Evolutionary conservation across 2,113 vertebrate genomes (phyloP).

Genomic region (Elachura formosa): DNA sequence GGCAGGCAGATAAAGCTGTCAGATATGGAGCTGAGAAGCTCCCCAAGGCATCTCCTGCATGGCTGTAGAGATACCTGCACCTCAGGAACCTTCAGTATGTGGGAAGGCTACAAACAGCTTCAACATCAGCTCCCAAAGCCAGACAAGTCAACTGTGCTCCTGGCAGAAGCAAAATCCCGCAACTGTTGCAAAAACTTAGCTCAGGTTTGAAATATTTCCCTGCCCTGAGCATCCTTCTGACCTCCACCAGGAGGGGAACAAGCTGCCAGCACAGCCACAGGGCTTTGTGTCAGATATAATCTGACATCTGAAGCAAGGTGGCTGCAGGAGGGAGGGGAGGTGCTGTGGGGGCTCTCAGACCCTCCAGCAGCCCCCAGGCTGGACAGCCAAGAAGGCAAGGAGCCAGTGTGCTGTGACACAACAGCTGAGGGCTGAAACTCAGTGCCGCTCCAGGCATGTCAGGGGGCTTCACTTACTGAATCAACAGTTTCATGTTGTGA

Average conservation of each 20-base stretch:
- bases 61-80: not conserved
- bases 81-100: rapidly evolving
- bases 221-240: not conserved
- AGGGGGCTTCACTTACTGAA: conserved; percentile 82
- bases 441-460: not conserved
- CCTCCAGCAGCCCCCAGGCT: not conserved
- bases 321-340: not conserved
- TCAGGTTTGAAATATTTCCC: not conserved
- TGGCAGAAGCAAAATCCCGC: not conserved
- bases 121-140: not conserved
- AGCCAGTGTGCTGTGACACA: not conserved
- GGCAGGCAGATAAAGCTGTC: not conserved
- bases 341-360: not conserved
- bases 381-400: not conserved
- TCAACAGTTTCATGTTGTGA: conserved; percentile 97
- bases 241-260: conserved; percentile 6
- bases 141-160: not conserved
- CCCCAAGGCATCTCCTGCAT: not conserved
- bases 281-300: not conserved
- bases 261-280: not conserved
- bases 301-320: not conserved
- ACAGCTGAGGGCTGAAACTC: not conserved
- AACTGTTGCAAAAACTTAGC: not conserved
- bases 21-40: not conserved
- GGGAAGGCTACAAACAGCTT: not conserved